Percentiles rank a stretch among this genome's conserved stretches.
phyloP scores from a whole-genome alignment of 2,797 vertebrate species.

The Pangasius mekongensis region DNA sequence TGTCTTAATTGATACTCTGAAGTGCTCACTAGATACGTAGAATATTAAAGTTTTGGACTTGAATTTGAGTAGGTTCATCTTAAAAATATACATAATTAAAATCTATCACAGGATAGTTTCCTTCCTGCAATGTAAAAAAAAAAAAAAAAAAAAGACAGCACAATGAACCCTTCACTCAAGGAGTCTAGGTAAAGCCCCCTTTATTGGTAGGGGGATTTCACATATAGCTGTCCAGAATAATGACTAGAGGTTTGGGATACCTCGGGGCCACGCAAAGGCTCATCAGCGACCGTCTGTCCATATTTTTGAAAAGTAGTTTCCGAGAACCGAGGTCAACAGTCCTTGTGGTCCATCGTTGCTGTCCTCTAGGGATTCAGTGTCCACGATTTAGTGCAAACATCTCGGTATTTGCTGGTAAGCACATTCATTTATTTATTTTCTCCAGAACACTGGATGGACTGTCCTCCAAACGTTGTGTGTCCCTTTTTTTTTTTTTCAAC shows the following conservation, averaged over 20 bases:
- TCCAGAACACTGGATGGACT: not conserved
- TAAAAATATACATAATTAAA: not conserved
- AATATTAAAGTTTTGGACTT: not conserved
- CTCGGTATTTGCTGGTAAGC: slow-evolving; percentile 28
- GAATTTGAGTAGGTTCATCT: not conserved
- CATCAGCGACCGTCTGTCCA: not conserved
- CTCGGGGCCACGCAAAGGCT: not conserved
- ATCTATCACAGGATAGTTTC: not conserved
- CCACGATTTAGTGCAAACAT: slow-evolving; percentile 32
- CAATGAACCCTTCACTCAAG: slow-evolving; percentile 11
- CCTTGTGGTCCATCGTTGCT: slow-evolving; percentile 13
- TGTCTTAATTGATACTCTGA: not conserved
- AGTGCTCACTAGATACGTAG: not conserved
- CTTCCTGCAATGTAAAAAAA: not conserved
- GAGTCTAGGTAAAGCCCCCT: not conserved
- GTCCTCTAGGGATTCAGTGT: not conserved
- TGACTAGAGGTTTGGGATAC: slow-evolving; percentile 6
- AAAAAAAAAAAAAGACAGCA: not conserved
- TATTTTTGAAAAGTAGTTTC: not conserved
- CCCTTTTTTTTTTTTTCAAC: slow-evolving; percentile 1
- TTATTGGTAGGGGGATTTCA: not conserved
- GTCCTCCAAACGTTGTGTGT: slow-evolving; percentile 22
- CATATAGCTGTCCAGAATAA: slow-evolving; percentile 26
- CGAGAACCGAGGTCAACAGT: not conserved
- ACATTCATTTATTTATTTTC: slow-evolving; percentile 27